Conservation (phyloP, 2,888 invertebrate species). For the Alsophila aescularia region DNA sequence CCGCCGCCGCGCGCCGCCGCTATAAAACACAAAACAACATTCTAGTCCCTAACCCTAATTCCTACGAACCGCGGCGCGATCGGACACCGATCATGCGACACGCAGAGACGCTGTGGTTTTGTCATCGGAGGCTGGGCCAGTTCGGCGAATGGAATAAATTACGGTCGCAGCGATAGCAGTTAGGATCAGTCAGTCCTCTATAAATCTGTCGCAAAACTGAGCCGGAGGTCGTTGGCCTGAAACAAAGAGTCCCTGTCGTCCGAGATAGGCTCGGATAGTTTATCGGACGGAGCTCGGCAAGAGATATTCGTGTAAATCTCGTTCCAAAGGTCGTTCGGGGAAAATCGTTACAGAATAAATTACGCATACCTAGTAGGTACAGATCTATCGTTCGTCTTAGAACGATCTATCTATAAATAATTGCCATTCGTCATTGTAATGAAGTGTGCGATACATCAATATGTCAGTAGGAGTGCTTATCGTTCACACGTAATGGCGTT, state of each 20-base stretch:
- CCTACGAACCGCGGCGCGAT: conserved; percentile 3
- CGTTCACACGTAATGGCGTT: conserved; percentile 27
- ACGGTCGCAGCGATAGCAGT: conserved; percentile 43
- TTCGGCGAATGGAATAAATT: conserved; percentile 56
- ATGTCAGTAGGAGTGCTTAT: conserved; percentile 46
- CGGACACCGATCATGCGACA: background rate
- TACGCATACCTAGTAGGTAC: conserved; percentile 11
- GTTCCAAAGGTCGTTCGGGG: conserved; percentile 43
- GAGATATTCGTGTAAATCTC: conserved; percentile 39
- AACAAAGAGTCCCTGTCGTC: conserved; percentile 28
- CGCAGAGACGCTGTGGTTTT: conserved; percentile 5
- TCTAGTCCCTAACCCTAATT: conserved; percentile 21
- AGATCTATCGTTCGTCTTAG: conserved; percentile 23
- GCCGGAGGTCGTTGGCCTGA: conserved; percentile 55
- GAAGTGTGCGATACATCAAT: conserved; percentile 58
- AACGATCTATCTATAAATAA: conserved; percentile 50
- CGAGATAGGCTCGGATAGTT: conserved; percentile 46
- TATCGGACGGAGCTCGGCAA: conserved; percentile 35
- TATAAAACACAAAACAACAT: conserved; percentile 16
- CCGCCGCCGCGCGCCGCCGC: conserved; percentile 1
- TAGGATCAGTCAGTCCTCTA: conserved; percentile 53
- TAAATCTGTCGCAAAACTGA: conserved; percentile 64
- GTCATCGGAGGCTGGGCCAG: background rate
- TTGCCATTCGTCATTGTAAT: conserved; percentile 54
- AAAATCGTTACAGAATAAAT: conserved; percentile 36